Percentiles rank a stretch among this genome's conserved stretches.
Evolutionary conservation across 2,113 vertebrate species (phyloP).

Genomic region (Gila orcuttii): DNA sequence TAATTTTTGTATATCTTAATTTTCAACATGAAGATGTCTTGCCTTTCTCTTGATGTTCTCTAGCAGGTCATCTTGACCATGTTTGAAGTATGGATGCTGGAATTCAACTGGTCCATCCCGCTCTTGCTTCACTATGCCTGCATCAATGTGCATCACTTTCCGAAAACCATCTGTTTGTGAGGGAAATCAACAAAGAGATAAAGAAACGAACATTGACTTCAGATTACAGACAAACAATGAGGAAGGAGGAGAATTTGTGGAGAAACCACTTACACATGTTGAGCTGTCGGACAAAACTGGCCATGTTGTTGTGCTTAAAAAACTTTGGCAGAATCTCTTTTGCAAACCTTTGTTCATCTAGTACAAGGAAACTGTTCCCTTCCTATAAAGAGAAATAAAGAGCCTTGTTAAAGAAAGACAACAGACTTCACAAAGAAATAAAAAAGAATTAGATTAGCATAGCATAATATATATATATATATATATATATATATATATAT

Average conservation of each 20-base stretch:
- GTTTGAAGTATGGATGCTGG: slow-evolving; percentile 92
- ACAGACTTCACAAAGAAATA: too few species aligned
- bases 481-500: too few species aligned
- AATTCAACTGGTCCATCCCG: slow-evolving; percentile 93
- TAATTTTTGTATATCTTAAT: neutral
- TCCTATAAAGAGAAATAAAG: slow-evolving; percentile 75
- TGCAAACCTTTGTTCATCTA: slow-evolving; percentile 93
- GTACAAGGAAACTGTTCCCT: slow-evolving; percentile 94
- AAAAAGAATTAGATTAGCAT: too few species aligned
- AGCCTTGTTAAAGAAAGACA: neutral
- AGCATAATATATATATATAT: too few species aligned
- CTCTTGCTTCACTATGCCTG: slow-evolving; percentile 90
- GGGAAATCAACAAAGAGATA: neutral
- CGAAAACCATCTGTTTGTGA: slow-evolving; percentile 87
- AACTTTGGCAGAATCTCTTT: slow-evolving; percentile 98
- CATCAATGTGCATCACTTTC: slow-evolving; percentile 94
- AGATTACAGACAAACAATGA: neutral
- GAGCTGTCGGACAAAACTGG: slow-evolving; percentile 95
- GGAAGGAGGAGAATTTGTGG: neutral
- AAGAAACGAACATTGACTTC: neutral
- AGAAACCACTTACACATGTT: slow-evolving; percentile 91
- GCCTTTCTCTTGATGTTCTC: slow-evolving; percentile 98
- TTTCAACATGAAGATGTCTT: slow-evolving; percentile 16
- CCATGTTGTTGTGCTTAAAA: slow-evolving; percentile 99
- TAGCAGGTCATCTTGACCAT: slow-evolving; percentile 91